Percentiles rank a stretch among this genome's conserved stretches.
These are phyloP conservation scores for Scaptomyza pallida DNA, from an alignment of 1,140 invertebrate genomes.

Conservation along the genomic window DNA sequence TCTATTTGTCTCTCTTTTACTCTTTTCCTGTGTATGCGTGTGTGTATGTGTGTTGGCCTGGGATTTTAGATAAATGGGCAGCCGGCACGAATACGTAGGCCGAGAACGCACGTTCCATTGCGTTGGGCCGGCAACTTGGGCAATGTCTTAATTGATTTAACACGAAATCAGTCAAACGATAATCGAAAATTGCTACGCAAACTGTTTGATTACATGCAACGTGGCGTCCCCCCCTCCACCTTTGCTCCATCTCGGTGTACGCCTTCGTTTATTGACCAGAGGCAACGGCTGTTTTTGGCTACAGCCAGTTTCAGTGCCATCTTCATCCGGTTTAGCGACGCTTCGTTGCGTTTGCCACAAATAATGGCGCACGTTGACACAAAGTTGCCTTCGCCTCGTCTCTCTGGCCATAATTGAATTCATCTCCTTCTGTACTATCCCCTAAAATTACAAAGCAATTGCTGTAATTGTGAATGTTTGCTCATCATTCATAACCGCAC, in stretches of 20 bases:
- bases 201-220: slow-evolving; percentile 83
- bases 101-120: slow-evolving; percentile 42
- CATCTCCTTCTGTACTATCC: slow-evolving; percentile 27
- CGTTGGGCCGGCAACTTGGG: slow-evolving; percentile 49
- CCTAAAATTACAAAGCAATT: slow-evolving; percentile 56
- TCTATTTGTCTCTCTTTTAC: not conserved
- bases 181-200: slow-evolving; percentile 83
- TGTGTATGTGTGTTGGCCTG: slow-evolving; percentile 32
- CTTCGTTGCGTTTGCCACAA: slow-evolving; percentile 62
- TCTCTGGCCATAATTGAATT: slow-evolving; percentile 73
- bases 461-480: slow-evolving; percentile 76
- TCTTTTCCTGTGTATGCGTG: slow-evolving; percentile 9
- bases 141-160: slow-evolving; percentile 83
- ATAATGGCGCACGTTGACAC: slow-evolving; percentile 64
- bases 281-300: not conserved
- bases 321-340: slow-evolving; percentile 59
- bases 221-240: slow-evolving; percentile 26
- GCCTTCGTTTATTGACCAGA: slow-evolving; percentile 29
- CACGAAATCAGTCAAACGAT: slow-evolving; percentile 83
- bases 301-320: slow-evolving; percentile 20
- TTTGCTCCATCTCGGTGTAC: not conserved
- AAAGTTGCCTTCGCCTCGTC: slow-evolving; percentile 54
- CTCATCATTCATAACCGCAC: slow-evolving; percentile 74
- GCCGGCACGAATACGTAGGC: slow-evolving; percentile 59
- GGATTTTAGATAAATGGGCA: slow-evolving; percentile 75